phyloP scores from a whole-genome alignment of 2,797 vertebrate species.

The Parambassis ranga region DNA sequence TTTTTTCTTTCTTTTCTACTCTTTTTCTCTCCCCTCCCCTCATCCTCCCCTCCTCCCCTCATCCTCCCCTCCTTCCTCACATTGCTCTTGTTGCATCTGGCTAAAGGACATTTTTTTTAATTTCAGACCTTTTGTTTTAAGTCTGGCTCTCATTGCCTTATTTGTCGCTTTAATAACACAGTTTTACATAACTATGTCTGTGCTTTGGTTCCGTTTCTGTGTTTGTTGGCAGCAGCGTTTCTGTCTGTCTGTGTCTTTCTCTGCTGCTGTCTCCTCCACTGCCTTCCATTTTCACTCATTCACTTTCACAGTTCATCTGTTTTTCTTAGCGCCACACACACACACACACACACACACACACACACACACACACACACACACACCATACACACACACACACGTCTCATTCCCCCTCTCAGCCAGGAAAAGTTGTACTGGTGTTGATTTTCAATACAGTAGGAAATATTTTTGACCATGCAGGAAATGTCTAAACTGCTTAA shows the following conservation, averaged over 20 bases:
- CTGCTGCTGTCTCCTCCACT: not conserved
- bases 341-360: not conserved
- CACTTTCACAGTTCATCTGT: slow-evolving; percentile 40
- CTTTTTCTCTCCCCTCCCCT: not conserved
- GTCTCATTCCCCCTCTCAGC: slow-evolving; percentile 16
- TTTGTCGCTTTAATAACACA: slow-evolving; percentile 35
- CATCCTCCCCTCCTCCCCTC: not conserved
- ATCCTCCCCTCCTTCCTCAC: not conserved
- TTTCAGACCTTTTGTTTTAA: not conserved
- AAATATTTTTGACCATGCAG: slow-evolving; percentile 66
- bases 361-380: not conserved
- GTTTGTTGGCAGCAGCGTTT: slow-evolving; percentile 26
- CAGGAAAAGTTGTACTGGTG: slow-evolving; percentile 47
- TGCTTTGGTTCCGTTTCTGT: slow-evolving; percentile 25
- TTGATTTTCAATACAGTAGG: slow-evolving; percentile 66
- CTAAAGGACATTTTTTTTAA: not conserved
- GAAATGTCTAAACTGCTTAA: slow-evolving; percentile 66
- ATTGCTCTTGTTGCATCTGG: slow-evolving; percentile 33
- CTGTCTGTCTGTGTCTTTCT: slow-evolving; percentile 16
- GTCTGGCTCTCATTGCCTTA: slow-evolving; percentile 19
- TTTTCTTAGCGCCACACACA: slow-evolving; percentile 15
- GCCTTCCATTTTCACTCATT: slow-evolving; percentile 6
- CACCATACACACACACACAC: not conserved
- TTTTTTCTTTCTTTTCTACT: not conserved
- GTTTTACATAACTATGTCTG: slow-evolving; percentile 6